phyloP scores from a whole-genome alignment of 2,888 invertebrate species.

The Limnephilus lunatus region DNA sequence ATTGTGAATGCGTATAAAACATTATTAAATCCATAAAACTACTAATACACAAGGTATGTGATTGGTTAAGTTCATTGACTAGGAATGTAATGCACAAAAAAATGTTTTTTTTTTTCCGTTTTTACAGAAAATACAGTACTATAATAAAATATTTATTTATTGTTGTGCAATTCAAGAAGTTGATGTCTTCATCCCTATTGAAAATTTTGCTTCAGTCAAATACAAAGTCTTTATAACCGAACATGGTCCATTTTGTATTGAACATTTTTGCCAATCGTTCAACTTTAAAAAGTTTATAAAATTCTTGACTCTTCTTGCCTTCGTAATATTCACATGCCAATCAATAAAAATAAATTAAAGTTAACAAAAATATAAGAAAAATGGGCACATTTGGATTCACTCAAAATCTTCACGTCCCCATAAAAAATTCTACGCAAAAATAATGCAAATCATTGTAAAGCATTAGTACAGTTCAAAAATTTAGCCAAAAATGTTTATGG shows the following conservation, averaged over 20 bases:
- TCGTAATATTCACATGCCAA: constrained; percentile 48
- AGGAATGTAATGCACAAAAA: not conserved
- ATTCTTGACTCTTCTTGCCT: not conserved
- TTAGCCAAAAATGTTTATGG: constrained; percentile 56
- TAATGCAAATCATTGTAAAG: constrained; percentile 65
- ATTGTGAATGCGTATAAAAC: not conserved
- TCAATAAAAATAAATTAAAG: constrained; percentile 40
- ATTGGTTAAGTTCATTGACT: not conserved
- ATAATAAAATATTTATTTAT: not conserved
- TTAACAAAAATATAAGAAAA: constrained; percentile 25
- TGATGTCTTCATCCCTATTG: not conserved
- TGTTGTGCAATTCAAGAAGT: not conserved
- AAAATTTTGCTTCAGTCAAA: not conserved
- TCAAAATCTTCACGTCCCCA: constrained; percentile 60
- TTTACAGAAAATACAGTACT: not conserved
- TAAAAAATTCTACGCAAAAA: constrained; percentile 66
- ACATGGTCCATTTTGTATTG: not conserved
- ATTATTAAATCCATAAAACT: constrained; percentile 2
- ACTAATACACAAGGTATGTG: not conserved
- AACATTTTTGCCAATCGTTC: not conserved
- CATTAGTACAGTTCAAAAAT: constrained; percentile 62
- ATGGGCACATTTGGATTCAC: constrained; percentile 18
- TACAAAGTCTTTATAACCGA: not conserved
- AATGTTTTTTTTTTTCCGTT: not conserved
- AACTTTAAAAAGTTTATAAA: not conserved